Conservation (phyloP, 2,113 vertebrate genomes). For the Paradisaea rubra region DNA sequence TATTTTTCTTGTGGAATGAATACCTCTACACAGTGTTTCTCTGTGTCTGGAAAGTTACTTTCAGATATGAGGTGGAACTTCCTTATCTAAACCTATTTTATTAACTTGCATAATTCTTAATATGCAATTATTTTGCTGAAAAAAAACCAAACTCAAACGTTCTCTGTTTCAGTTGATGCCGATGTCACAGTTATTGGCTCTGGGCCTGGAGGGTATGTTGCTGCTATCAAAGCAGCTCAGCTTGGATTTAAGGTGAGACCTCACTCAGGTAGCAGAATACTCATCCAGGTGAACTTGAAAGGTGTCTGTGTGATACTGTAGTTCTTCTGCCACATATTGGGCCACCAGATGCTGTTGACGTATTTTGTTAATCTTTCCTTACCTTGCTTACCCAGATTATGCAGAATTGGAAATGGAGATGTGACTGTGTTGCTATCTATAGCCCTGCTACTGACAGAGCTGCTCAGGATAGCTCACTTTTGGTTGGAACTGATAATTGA, state of each 20-base stretch:
- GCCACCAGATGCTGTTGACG: neutral
- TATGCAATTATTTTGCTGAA: neutral
- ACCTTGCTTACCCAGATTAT: neutral
- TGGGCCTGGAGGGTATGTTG: constrained; percentile 95
- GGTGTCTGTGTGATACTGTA: neutral
- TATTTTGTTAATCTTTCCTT: neutral
- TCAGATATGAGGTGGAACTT: neutral
- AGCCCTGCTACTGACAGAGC: neutral
- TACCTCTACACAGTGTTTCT: neutral
- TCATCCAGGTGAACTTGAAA: neutral
- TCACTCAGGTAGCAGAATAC: neutral
- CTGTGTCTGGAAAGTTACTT: neutral
- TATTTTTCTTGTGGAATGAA: neutral
- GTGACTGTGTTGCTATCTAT: neutral
- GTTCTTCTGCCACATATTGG: neutral
- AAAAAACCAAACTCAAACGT: neutral
- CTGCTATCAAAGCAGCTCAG: constrained; percentile 97
- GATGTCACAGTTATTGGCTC: constrained; percentile 96
- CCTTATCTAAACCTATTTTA: neutral
- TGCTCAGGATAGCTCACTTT: neutral
- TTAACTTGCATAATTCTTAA: neutral
- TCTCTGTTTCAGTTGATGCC: constrained; percentile 82
- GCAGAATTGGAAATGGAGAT: neutral
- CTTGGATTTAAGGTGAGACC: constrained; percentile 88
- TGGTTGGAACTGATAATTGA: neutral